Evolutionary conservation across 30 jellyfish, hydroid and myxozoan species (phyloP).

Genomic region (Cassiopea xamachana): DNA sequence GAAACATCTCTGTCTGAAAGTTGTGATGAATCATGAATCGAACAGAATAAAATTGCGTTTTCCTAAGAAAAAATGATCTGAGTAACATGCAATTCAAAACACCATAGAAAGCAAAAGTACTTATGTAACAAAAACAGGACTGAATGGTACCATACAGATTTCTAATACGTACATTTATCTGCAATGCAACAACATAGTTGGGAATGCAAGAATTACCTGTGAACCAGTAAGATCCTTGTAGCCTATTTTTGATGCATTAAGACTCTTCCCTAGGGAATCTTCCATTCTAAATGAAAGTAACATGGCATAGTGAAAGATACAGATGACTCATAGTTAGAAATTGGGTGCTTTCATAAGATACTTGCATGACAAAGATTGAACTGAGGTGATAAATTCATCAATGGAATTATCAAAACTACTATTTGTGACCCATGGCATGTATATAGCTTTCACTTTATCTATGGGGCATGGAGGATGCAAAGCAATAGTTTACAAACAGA

Average conservation of each 20-base stretch:
- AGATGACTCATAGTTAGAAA: neutral
- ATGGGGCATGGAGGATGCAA: no score
- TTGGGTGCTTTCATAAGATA: neutral
- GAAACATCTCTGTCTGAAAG: slow-evolving; percentile 37
- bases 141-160: no score
- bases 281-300: slow-evolving; percentile 60
- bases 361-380: no score
- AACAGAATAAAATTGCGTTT: slow-evolving; percentile 26
- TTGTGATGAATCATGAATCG: slow-evolving; percentile 57
- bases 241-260: slow-evolving; percentile 41
- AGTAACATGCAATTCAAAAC: no score
- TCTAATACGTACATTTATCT: no score
- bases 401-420: no score
- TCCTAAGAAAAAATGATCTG: slow-evolving; percentile 1
- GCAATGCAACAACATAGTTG: neutral
- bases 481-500: no score
- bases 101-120: no score
- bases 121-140: no score
- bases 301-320: neutral
- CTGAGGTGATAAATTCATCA: no score
- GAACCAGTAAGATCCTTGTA: slow-evolving; percentile 53
- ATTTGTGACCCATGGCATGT: no score
- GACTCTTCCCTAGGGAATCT: slow-evolving; percentile 69
- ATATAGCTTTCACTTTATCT: no score
- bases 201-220: neutral